Evolutionary conservation across 1,140 invertebrate species (phyloP).

Genomic region (Trigoniulus corallinus): DNA sequence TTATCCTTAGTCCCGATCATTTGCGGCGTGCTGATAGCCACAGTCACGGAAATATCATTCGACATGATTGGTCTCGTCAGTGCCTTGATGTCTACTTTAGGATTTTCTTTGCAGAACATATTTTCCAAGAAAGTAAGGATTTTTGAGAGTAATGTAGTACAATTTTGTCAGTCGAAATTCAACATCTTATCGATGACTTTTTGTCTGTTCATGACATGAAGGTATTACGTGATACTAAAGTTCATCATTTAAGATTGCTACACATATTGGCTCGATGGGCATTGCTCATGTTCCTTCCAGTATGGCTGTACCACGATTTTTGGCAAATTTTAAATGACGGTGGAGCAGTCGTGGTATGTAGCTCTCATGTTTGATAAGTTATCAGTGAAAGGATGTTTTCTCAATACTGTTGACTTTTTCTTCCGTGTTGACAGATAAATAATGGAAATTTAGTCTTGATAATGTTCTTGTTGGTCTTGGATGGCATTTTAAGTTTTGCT

Average conservation of each 20-base stretch:
- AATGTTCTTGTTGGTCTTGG: slow-evolving; percentile 45
- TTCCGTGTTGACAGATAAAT: slow-evolving; percentile 25
- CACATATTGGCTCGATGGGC: slow-evolving; percentile 61
- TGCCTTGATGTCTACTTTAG: slow-evolving; percentile 73
- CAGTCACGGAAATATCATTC: slow-evolving; percentile 82
- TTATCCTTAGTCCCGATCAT: slow-evolving; percentile 80
- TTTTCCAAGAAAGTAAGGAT: slow-evolving; percentile 76
- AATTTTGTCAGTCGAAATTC: background rate
- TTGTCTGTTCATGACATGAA: too few species aligned
- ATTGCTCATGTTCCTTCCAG: slow-evolving; percentile 64
- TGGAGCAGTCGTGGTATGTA: background rate
- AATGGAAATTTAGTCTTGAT: slow-evolving; percentile 19
- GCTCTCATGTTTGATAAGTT: background rate
- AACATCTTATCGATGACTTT: too few species aligned
- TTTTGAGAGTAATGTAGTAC: background rate
- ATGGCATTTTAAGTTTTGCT: slow-evolving; percentile 80
- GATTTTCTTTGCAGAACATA: slow-evolving; percentile 84
- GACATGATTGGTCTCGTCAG: slow-evolving; percentile 69
- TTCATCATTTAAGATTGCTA: slow-evolving; percentile 77
- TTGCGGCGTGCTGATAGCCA: slow-evolving; percentile 75
- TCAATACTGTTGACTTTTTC: too few species aligned
- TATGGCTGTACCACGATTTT: slow-evolving; percentile 67
- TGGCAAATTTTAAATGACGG: slow-evolving; percentile 42
- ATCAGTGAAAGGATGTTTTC: too few species aligned
- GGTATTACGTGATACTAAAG: slow-evolving; percentile 68